phyloP scores from a whole-genome alignment of 1,140 invertebrate genomes.

The Anastrepha ludens region DNA sequence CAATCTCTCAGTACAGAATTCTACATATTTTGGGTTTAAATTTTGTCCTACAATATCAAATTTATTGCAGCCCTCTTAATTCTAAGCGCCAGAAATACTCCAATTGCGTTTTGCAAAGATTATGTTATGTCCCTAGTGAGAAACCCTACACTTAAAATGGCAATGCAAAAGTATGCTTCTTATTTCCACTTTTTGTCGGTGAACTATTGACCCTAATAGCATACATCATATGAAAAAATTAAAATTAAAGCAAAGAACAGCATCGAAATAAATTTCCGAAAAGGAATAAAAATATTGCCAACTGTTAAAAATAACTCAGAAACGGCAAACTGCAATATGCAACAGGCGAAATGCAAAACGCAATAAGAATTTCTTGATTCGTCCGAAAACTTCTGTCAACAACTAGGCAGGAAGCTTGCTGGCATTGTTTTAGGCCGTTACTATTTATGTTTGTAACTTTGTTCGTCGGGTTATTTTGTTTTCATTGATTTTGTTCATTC shows the following conservation, averaged over 20 bases:
- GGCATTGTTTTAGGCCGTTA: not conserved
- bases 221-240: too few relatives aligned
- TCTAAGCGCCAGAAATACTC: too few relatives aligned
- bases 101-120: too few relatives aligned
- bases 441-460: not conserved
- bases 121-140: too few relatives aligned
- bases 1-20: too few relatives aligned
- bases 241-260: too few relatives aligned
- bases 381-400: not conserved
- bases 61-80: too few relatives aligned
- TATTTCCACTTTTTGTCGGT: not conserved
- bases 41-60: too few relatives aligned
- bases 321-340: not conserved
- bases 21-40: too few relatives aligned
- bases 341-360: not conserved
- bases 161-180: too few relatives aligned
- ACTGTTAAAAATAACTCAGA: not conserved
- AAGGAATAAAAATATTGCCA: not conserved
- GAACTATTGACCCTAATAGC: constrained; percentile 10
- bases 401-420: not conserved
- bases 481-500: not conserved
- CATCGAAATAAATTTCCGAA: not conserved
- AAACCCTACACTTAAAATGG: too few relatives aligned
- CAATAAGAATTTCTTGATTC: not conserved
- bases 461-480: too few relatives aligned